These are phyloP conservation scores for Caenorhabditis auriculariae DNA, from an alignment of 2,888 invertebrate genomes.

Conservation along the genomic window DNA sequence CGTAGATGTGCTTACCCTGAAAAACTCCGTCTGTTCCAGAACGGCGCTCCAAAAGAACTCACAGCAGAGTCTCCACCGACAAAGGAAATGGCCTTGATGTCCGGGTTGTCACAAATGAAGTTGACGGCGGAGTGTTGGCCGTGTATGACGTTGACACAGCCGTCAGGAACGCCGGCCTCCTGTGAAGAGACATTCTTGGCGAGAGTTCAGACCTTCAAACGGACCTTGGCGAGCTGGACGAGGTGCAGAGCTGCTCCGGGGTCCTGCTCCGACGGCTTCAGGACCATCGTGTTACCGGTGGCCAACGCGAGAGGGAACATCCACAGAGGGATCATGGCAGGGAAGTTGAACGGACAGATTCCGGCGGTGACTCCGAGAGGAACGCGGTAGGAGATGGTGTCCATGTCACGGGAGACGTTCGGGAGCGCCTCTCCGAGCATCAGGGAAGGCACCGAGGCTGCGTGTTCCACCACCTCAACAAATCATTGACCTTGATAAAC, in stretches of 20 bases:
- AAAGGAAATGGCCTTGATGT: constrained; percentile 93
- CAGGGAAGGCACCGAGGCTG: constrained; percentile 86
- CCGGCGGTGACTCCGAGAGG: constrained; percentile 89
- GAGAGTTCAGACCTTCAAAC: neutral
- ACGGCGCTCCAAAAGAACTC: constrained; percentile 40
- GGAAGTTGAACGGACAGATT: constrained; percentile 66
- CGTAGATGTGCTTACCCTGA: constrained; percentile 88
- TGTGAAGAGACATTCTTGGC: no score
- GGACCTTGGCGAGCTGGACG: constrained; percentile 79
- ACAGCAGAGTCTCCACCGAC: constrained; percentile 95
- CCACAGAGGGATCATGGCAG: constrained; percentile 99
- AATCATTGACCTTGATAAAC: no score
- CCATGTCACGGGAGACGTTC: constrained; percentile 84
- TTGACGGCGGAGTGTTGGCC: constrained; percentile 90
- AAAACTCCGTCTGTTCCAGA: no score
- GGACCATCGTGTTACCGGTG: constrained; percentile 89
- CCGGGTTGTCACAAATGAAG: constrained; percentile 94
- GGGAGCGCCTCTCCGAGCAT: constrained; percentile 89
- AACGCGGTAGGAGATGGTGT: constrained; percentile 85
- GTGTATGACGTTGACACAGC: constrained; percentile 92
- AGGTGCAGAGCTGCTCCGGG: constrained; percentile 94
- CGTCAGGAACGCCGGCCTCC: constrained; percentile 87
- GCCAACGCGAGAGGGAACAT: constrained; percentile 74
- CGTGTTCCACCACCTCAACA: constrained; percentile 86
- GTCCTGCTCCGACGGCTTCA: constrained; percentile 95